phyloP scores from a whole-genome alignment of 2,797 vertebrate genomes.

The Crypturellus tataupa region DNA sequence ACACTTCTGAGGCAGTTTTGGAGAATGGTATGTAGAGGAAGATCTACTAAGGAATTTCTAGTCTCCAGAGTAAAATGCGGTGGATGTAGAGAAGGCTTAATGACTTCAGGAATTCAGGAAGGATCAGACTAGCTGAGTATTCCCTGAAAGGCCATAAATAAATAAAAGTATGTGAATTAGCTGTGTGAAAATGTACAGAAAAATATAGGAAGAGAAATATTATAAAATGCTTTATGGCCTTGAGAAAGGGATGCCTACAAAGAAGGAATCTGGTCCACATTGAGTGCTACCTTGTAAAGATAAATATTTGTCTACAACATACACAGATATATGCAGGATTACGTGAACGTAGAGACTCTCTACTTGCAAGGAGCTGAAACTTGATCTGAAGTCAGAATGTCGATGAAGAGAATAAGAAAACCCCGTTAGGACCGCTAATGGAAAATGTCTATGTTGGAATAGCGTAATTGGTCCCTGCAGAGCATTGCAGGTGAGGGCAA shows the following conservation, averaged over 20 bases:
- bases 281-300: conserved; percentile 29
- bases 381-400: conserved; percentile 34
- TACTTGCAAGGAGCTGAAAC: conserved; percentile 38
- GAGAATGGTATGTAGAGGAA: background rate
- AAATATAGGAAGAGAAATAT: background rate
- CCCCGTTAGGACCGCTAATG: conserved; percentile 57
- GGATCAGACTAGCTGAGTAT: background rate
- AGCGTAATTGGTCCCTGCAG: conserved; percentile 75
- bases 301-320: conserved; percentile 39
- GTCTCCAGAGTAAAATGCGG: background rate
- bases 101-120: background rate
- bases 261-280: conserved; percentile 31
- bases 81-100: background rate
- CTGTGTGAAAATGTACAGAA: background rate
- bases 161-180: background rate
- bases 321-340: conserved; percentile 8
- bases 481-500: conserved; percentile 55
- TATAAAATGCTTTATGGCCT: background rate
- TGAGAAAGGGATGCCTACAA: conserved; percentile 6
- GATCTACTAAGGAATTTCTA: background rate
- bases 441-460: conserved; percentile 72
- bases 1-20: background rate
- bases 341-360: background rate
- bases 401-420: conserved; percentile 47
- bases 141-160: background rate